Evolutionary conservation across 2,797 vertebrate genomes (phyloP), one percentile per base, ranked within the genome.

Genomic region (Tapirus indicus): DNA sequence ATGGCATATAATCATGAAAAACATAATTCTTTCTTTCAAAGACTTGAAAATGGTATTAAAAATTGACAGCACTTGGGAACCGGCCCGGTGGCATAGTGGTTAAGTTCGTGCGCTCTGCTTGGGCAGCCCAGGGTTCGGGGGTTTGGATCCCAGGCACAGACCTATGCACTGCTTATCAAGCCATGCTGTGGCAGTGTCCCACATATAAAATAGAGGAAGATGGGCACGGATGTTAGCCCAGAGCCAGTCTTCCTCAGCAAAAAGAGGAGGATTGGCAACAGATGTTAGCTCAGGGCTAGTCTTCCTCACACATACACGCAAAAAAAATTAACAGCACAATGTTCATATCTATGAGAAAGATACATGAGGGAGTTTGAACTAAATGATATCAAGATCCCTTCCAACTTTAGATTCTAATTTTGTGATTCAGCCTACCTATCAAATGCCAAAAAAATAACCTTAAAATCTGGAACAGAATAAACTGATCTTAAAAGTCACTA

Each of bases 401-500:
- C 44, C 35, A 62, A 47, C 32, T 91, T 72, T 49, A 79, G 20
- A 91, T 79, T 85, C 44, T 68, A 52, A 69, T 80, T 93, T 75
- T 88, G 20, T 78, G n/a, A 90, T 77, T 80, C 80, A 64, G 32
- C 23, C 47, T 29, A 71, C n/a, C 69, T 54, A 71, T 41, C 27
- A 87, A 93, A 80, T 66, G 23, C 56, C 8, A 35, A 83, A 72
- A 89, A 95, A 89, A 17, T 64, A 69, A 41, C 69, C 47, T 47
- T n/a, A 58, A 93, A 94, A 86, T 49, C 69, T 86, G 27, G 41
- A 94, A 60, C 38, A 94, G 38, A 72, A 44, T 71, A 92, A 83
- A 71, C 60, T 64, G 21, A 75, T 93, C 68, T 69, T 77, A 62
- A 91, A 91, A 95, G 56, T 75, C 47, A 71, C 35, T 49, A 41